Conservation (phyloP, 2,113 vertebrate genomes). For the Elanus axillaris region DNA sequence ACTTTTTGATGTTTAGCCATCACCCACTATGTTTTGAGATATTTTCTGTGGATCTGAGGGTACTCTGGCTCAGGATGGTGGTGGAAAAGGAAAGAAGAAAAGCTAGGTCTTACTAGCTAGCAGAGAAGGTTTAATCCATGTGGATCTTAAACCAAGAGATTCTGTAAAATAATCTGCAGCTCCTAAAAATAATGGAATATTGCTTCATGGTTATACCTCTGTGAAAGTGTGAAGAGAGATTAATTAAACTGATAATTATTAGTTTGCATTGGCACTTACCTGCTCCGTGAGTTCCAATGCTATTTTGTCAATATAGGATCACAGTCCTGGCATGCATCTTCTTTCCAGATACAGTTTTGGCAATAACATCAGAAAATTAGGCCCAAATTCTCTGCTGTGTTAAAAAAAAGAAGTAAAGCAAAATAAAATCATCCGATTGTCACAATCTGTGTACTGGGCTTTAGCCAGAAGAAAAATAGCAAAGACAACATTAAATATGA, state of each 20-base stretch:
- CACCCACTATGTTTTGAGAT: not conserved
- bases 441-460: not conserved
- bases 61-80: not conserved
- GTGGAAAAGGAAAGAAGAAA: not conserved
- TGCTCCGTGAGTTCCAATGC: not conserved
- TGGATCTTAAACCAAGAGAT: not conserved
- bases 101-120: not conserved
- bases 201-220: not conserved
- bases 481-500: not conserved
- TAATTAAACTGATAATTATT: conserved; percentile 55
- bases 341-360: not conserved
- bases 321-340: not conserved
- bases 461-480: not conserved
- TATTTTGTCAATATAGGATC: conserved; percentile 22
- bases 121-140: not conserved
- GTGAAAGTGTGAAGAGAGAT: conserved; percentile 10
- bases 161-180: not conserved
- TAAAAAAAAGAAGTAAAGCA: not conserved
- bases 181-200: not conserved
- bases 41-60: not conserved
- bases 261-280: conserved; percentile 40
- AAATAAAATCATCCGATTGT: not conserved
- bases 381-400: not conserved
- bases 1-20: not conserved
- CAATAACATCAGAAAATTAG: not conserved